Percentiles rank a stretch among this genome's conserved stretches.
Evolutionary conservation across 2,888 invertebrate genomes (phyloP).

Genomic region (Isotomurus palustris): DNA sequence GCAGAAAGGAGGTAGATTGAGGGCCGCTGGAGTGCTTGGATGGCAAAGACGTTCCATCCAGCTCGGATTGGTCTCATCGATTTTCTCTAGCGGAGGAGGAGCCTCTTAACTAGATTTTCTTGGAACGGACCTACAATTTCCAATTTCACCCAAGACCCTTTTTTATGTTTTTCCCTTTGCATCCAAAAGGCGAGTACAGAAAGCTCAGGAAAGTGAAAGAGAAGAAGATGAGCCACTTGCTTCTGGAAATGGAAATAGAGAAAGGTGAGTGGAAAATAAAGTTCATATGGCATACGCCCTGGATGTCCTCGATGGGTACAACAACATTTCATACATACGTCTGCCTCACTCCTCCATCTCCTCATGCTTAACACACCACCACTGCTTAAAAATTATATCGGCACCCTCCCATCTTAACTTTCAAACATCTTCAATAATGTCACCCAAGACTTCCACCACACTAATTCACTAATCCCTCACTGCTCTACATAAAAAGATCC

Average conservation of each 20-base stretch:
- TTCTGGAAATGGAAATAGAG: conserved; percentile 14
- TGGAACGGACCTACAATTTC: conserved; percentile 47
- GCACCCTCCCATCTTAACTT: no score
- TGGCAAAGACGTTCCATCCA: conserved; percentile 46
- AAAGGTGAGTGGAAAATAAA: conserved; percentile 31
- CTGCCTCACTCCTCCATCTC: background rate
- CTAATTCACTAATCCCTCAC: conserved; percentile 1
- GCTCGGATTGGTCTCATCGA: conserved; percentile 47
- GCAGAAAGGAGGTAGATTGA: conserved; percentile 11
- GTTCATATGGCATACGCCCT: conserved; percentile 15
- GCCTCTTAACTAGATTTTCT: conserved; percentile 48
- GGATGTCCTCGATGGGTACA: no score
- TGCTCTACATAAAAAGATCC: conserved; percentile 7
- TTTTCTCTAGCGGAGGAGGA: conserved; percentile 46
- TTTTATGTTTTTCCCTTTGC: conserved; percentile 47
- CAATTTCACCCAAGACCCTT: conserved; percentile 47
- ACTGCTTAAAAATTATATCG: no score
- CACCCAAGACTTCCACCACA: background rate
- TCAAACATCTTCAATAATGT: background rate
- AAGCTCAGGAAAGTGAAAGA: conserved; percentile 28
- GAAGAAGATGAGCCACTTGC: conserved; percentile 28
- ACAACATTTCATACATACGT: no score
- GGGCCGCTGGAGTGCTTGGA: conserved; percentile 19
- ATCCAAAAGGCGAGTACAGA: conserved; percentile 41
- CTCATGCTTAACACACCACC: no score